phyloP scores from a whole-genome alignment of 2,888 invertebrate species.

The Drosophila suboccidentalis region DNA sequence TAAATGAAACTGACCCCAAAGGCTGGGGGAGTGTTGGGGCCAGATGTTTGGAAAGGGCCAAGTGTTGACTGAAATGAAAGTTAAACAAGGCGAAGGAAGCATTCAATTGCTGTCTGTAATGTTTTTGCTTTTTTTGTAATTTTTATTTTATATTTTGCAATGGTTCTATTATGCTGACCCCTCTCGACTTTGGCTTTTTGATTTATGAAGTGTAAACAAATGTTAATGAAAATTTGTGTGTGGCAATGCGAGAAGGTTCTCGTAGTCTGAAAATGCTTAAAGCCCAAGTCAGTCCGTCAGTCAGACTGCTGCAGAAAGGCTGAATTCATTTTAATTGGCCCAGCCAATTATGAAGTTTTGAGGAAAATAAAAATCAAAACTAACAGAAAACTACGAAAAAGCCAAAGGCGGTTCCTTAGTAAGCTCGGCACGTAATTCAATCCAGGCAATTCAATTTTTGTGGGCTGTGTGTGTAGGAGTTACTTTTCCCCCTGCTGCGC shows the following conservation, averaged over 20 bases:
- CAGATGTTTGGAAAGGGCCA: not conserved
- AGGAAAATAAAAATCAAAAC: conserved; percentile 38
- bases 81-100: conserved; percentile 48
- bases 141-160: conserved; percentile 25
- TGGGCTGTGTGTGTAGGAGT: conserved; percentile 8
- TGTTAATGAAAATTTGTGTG: conserved; percentile 56
- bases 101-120: conserved; percentile 25
- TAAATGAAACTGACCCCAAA: conserved; percentile 39
- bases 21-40: not conserved
- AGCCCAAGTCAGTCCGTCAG: conserved; percentile 1
- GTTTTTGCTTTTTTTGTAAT: conserved; percentile 16
- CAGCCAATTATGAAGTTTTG: conserved; percentile 66
- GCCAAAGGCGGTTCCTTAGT: conserved; percentile 25
- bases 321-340: conserved; percentile 63
- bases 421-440: conserved; percentile 70
- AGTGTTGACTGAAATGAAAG: conserved; percentile 31
- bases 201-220: conserved; percentile 70
- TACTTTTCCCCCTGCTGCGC: conserved; percentile 20
- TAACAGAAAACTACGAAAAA: conserved; percentile 50
- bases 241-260: conserved; percentile 1
- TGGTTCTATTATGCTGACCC: conserved; percentile 24
- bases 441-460: conserved; percentile 65
- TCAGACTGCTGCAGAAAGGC: conserved; percentile 1
- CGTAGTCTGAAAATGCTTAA: conserved; percentile 18
- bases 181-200: conserved; percentile 46